Evolutionary conservation across 2,113 vertebrate genomes (phyloP).

Genomic region (Brachirus orientalis): DNA sequence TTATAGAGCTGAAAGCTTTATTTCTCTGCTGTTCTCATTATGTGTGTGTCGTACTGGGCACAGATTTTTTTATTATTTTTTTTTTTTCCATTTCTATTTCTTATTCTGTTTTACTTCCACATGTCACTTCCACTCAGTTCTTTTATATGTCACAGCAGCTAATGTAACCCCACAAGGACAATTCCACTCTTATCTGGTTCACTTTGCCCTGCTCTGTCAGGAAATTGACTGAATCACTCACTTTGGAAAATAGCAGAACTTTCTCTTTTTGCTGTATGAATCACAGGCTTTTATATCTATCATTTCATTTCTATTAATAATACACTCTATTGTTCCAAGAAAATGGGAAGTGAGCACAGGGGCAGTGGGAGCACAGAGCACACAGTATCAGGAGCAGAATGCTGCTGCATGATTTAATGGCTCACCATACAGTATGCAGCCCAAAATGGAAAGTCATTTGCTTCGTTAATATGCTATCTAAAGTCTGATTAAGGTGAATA

Average conservation of each 20-base stretch:
- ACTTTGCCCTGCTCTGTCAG: constrained; percentile 3
- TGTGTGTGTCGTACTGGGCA: background rate
- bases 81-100: background rate
- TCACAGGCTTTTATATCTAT: constrained; percentile 3
- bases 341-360: constrained; percentile 1
- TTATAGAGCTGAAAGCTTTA: background rate
- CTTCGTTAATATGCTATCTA: constrained; percentile 6
- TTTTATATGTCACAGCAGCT: background rate
- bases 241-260: constrained; percentile 12
- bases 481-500: constrained; percentile 13
- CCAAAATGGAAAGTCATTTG: constrained; percentile 19
- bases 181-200: constrained; percentile 2
- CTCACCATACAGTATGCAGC: constrained; percentile 10
- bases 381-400: constrained; percentile 2
- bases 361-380: background rate
- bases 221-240: constrained; percentile 10
- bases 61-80: too few species aligned
- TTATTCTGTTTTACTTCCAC: background rate
- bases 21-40: background rate
- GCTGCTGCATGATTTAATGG: constrained; percentile 30
- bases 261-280: constrained; percentile 3
- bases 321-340: constrained; percentile 17
- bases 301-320: constrained; percentile 27
- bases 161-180: constrained; percentile 11
- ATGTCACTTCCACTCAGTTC: constrained; percentile 18